Conservation (phyloP, 2,113 vertebrate species). For the Platichthys flesus region DNA sequence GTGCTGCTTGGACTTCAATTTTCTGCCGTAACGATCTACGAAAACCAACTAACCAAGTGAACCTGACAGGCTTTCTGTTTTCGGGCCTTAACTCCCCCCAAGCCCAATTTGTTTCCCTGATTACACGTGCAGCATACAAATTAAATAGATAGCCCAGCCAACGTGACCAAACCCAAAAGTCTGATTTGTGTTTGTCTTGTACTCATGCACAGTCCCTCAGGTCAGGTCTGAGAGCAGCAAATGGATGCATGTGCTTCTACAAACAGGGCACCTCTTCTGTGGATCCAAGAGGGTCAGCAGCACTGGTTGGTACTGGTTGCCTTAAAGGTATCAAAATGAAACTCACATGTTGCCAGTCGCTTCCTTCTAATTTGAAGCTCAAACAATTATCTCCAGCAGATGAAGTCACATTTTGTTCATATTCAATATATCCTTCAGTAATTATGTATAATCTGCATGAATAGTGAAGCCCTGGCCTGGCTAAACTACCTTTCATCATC, state of each 20-base stretch:
- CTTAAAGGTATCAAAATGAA: background rate
- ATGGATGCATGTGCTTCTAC: background rate
- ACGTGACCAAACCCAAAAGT: too few species aligned
- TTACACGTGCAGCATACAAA: too few species aligned
- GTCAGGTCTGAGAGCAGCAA: background rate
- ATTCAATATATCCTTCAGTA: conserved; percentile 44
- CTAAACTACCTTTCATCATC: conserved; percentile 37
- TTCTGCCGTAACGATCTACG: too few species aligned
- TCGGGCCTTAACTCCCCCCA: too few species aligned
- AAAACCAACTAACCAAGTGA: too few species aligned
- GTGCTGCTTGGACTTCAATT: too few species aligned
- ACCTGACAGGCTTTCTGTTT: too few species aligned
- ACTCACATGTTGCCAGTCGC: background rate
- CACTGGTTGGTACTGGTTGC: background rate
- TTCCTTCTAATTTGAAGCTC: conserved; percentile 5
- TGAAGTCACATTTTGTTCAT: conserved; percentile 41
- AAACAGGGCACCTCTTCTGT: background rate
- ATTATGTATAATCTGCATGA: conserved; percentile 50
- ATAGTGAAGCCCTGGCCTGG: conserved; percentile 10
- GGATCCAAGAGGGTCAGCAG: conserved; percentile 6
- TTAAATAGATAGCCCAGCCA: too few species aligned
- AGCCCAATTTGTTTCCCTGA: too few species aligned
- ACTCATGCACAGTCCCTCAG: too few species aligned
- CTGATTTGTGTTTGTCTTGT: too few species aligned
- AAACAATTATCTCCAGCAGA: conserved; percentile 23